Base-by-base conservation (phyloP, 2,888 invertebrate species). In the Calameuta filiformis region DNA sequence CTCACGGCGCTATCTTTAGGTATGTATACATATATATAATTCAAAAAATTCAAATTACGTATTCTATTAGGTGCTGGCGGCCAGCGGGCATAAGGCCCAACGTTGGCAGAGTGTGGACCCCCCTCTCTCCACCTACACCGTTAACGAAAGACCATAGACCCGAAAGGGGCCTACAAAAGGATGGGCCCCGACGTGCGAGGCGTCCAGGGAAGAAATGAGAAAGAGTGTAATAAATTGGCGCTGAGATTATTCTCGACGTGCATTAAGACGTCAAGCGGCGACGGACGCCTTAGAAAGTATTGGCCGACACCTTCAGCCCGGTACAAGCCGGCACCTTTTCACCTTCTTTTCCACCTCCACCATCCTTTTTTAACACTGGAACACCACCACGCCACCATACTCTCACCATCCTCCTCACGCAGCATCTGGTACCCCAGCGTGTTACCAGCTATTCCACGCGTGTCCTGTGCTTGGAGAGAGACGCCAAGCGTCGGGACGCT, bases 241-340 rank as follows among this genome's bases (percentile, higher is more conserved):
- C 90, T 89, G 88, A 91, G 91, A 91, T 91, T 91, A 91, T 91
- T 91, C 91, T 86, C 90, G 91, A 91, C 91, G 89, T 91, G 90
- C 91, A 91, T 91, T 91, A 91, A 91, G 91, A 91, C 91, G 91
- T 91, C 91, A 91, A 91, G 91, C 91, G 86, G 91, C 90, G 91
- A 88, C 89, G 89, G 86, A 88, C 89, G 89, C 88, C 89, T 87
- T 90, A 88, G 83, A 89, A 91, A 91, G 90, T 90, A 91, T 90
- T 90, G 91, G 86, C 91, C 90, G 89, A 90, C 90, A 91, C 91
- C 89, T 91, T 89, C 87, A 85, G 85, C 87, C 40, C 40, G 15
- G 40, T 40, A 15, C 40, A 15, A 77, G 86, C 86, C 82, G 75
- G 74, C 73, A 69, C 31, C 73, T 74, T 15, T 69, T 23, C 69